These are phyloP conservation scores for Drosophila mimetica DNA, from an alignment of 2,888 invertebrate species.

Conservation along the genomic window DNA sequence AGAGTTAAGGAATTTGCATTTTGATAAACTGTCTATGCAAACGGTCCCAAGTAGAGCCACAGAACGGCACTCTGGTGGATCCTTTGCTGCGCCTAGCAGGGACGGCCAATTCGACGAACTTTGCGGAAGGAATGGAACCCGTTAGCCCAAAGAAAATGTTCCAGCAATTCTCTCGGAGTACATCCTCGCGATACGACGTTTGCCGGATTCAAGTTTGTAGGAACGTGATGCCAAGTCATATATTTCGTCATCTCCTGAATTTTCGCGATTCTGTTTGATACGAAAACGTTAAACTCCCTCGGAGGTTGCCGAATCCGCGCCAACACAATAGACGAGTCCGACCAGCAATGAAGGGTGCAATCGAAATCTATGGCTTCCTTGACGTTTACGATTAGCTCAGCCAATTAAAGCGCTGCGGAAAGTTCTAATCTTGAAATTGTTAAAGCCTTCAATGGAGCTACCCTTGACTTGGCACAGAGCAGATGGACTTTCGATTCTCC, in stretches of 20 bases:
- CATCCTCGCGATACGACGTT: not conserved
- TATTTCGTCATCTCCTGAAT: not conserved
- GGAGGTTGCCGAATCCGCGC: not conserved
- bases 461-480: not conserved
- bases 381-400: not conserved
- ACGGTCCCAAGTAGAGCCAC: not conserved
- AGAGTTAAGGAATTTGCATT: not conserved
- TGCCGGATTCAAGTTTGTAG: not conserved
- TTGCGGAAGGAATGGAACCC: not conserved
- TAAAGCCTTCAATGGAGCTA: too few relatives aligned
- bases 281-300: not conserved
- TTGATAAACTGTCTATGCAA: not conserved
- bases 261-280: not conserved
- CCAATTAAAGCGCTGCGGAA: constrained; percentile 1
- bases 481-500: not conserved
- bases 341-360: too few relatives aligned
- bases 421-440: not conserved
- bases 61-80: not conserved
- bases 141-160: too few relatives aligned
- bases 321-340: not conserved
- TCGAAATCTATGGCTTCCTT: not conserved
- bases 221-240: not conserved
- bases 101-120: not conserved
- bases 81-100: not conserved
- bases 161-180: not conserved